phyloP scores from a whole-genome alignment of 2,797 vertebrate species.

The Lepilemur septentrionalis region DNA sequence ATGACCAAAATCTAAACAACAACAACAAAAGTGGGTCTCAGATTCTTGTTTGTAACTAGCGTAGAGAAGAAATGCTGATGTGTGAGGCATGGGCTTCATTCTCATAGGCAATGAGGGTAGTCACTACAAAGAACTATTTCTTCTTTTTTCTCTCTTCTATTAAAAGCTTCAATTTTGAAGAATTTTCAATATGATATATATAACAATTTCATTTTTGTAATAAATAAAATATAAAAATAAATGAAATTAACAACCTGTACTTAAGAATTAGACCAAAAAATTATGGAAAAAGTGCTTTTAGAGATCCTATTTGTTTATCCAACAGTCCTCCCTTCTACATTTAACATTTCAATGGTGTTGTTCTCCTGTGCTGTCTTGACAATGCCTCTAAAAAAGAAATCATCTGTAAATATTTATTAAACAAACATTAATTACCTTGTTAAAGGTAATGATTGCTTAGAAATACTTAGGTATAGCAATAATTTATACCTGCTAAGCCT shows the following conservation, averaged over 20 bases:
- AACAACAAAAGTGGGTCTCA: background rate
- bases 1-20: background rate
- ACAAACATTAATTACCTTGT: slow-evolving; percentile 8
- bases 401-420: slow-evolving; percentile 45
- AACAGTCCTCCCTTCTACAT: background rate
- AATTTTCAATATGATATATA: background rate
- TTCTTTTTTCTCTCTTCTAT: background rate
- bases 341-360: background rate
- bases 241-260: background rate
- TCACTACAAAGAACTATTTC: background rate
- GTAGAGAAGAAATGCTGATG: background rate
- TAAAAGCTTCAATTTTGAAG: background rate
- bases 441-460: slow-evolving; percentile 3
- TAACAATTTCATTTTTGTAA: background rate
- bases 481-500: background rate
- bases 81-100: background rate
- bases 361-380: background rate
- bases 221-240: background rate
- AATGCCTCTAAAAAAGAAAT: background rate
- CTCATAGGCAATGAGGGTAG: background rate
- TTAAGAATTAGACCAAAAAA: background rate
- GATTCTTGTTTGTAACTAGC: background rate
- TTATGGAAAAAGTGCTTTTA: background rate
- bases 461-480: background rate
- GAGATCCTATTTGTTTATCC: background rate